A percentile compares a stretch with the other conserved stretches of the same genome.
Conservation (phyloP, 2,888 invertebrate species). For the Bellardia pandia region DNA sequence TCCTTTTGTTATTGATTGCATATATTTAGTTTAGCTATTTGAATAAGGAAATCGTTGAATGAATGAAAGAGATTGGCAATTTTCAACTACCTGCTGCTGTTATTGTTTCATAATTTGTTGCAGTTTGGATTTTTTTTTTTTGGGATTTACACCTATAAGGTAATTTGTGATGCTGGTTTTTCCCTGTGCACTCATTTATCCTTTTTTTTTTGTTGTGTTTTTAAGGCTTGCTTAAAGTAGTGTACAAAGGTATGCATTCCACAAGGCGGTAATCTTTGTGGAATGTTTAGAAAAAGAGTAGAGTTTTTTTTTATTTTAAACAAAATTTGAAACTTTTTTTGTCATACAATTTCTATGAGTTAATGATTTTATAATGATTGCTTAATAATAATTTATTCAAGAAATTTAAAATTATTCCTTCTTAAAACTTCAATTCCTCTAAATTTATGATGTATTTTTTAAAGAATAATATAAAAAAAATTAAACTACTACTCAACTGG, state of each 20-base stretch:
- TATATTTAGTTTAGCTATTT: slow-evolving; percentile 68
- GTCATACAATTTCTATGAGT: too few species aligned
- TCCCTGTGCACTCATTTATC: slow-evolving; percentile 11
- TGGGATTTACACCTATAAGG: slow-evolving; percentile 46
- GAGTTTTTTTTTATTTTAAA: neutral
- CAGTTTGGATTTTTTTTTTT: slow-evolving; percentile 15
- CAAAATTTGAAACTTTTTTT: neutral
- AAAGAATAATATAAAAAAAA: too few species aligned
- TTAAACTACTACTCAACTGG: too few species aligned
- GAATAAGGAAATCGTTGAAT: slow-evolving; percentile 21
- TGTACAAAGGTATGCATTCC: neutral
- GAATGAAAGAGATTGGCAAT: neutral
- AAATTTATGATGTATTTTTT: neutral
- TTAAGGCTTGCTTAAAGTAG: slow-evolving; percentile 28
- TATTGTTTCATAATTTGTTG: neutral
- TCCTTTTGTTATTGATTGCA: slow-evolving; percentile 65
- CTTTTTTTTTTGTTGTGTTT: neutral
- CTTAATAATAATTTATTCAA: too few species aligned
- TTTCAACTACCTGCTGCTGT: slow-evolving; percentile 57
- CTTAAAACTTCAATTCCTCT: neutral
- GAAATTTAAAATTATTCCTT: too few species aligned
- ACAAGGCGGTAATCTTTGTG: slow-evolving; percentile 43
- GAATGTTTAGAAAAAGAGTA: neutral
- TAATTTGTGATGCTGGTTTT: slow-evolving; percentile 67
- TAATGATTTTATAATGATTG: too few species aligned